phyloP scores from a whole-genome alignment of 2,888 invertebrate genomes.

The Agelastica alni region DNA sequence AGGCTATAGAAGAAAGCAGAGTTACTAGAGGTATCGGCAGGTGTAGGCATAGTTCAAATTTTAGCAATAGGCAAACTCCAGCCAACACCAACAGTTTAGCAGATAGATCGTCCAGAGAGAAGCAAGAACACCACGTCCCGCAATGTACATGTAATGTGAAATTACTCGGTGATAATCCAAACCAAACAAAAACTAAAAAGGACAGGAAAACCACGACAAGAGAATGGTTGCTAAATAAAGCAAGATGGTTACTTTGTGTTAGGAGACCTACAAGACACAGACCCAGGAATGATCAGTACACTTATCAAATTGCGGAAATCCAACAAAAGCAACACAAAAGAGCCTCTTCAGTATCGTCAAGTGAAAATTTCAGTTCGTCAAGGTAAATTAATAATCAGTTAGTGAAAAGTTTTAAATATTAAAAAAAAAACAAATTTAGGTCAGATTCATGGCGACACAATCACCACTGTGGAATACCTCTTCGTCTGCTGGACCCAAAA shows the following conservation, averaged over 20 bases:
- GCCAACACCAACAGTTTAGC: slow-evolving; percentile 84
- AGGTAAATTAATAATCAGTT: slow-evolving; percentile 31
- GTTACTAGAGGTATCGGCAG: slow-evolving; percentile 87
- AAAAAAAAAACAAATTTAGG: slow-evolving; percentile 49
- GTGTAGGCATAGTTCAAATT: slow-evolving; percentile 84
- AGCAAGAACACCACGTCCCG: slow-evolving; percentile 63
- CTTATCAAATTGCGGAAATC: slow-evolving; percentile 76
- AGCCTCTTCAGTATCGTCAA: slow-evolving; percentile 83
- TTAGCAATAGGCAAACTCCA: slow-evolving; percentile 85
- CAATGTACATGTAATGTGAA: slow-evolving; percentile 65
- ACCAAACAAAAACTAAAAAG: slow-evolving; percentile 40
- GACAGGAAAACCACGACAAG: slow-evolving; percentile 50
- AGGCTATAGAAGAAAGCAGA: slow-evolving; percentile 92
- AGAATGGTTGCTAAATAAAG: slow-evolving; percentile 56
- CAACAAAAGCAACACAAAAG: slow-evolving; percentile 76
- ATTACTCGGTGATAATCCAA: slow-evolving; percentile 60
- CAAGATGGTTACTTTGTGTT: slow-evolving; percentile 60
- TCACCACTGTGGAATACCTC: slow-evolving; percentile 76
- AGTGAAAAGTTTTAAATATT: not conserved
- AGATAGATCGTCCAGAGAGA: slow-evolving; percentile 77
- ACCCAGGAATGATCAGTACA: slow-evolving; percentile 68
- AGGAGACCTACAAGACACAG: slow-evolving; percentile 53
- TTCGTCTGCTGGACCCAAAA: slow-evolving; percentile 73
- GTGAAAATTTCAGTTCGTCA: slow-evolving; percentile 88
- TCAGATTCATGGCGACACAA: slow-evolving; percentile 86